Evolutionary conservation across 1,140 invertebrate genomes (phyloP).

Genomic region (Drosophila kikkawai): DNA sequence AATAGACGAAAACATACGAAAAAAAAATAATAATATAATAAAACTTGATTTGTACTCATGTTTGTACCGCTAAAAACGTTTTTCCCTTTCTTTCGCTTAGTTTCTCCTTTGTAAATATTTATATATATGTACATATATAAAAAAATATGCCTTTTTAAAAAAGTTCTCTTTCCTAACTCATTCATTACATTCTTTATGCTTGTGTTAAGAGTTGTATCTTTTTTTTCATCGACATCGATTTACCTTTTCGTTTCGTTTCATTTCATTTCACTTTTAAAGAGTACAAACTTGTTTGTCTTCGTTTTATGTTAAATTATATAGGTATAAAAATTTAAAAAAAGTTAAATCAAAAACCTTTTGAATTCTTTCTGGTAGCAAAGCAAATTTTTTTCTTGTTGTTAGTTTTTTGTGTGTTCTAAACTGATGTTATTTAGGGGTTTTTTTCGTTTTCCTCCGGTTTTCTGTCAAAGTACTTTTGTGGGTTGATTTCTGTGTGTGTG

Average conservation of each 20-base stretch:
- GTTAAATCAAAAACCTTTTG: slow-evolving; percentile 31
- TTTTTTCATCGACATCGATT: slow-evolving; percentile 39
- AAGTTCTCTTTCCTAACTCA: slow-evolving; percentile 44
- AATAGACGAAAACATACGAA: slow-evolving; percentile 50
- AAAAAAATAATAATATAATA: slow-evolving; percentile 48
- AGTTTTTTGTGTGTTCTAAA: slow-evolving; percentile 10
- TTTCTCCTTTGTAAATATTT: slow-evolving; percentile 67
- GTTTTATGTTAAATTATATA: slow-evolving; percentile 61
- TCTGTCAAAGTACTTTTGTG: slow-evolving; percentile 70
- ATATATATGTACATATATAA: slow-evolving; percentile 74
- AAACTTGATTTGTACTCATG: slow-evolving; percentile 76
- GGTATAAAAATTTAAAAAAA: slow-evolving; percentile 44
- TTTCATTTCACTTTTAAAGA: slow-evolving; percentile 34
- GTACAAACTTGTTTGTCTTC: slow-evolving; percentile 58
- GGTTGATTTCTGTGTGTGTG: slow-evolving; percentile 46
- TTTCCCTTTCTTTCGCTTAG: slow-evolving; percentile 35
- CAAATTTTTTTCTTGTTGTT: slow-evolving; percentile 45
- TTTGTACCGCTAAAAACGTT: slow-evolving; percentile 78
- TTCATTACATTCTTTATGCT: slow-evolving; percentile 31
- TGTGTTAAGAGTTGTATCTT: slow-evolving; percentile 33
- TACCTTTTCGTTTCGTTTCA: slow-evolving; percentile 20
- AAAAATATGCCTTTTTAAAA: slow-evolving; percentile 74
- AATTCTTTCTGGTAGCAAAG: slow-evolving; percentile 64
- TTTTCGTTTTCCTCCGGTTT: slow-evolving; percentile 11
- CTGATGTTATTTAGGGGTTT: background rate